phyloP scores from a whole-genome alignment of 2,113 vertebrate genomes.

The Pseudois nayaur region DNA sequence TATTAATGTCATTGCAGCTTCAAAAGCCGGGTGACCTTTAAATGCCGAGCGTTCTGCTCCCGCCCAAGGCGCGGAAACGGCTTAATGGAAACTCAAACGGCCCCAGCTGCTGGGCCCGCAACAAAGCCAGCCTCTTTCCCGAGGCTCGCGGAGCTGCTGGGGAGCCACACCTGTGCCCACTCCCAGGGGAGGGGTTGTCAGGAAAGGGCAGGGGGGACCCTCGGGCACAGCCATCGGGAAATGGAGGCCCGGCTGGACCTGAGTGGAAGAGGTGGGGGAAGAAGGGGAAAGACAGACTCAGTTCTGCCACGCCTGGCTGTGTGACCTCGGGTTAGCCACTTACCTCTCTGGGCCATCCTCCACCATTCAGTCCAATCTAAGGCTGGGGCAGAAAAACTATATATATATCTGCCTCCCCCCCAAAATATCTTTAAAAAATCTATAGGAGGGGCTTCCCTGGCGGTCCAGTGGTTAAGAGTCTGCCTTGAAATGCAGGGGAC shows the following conservation, averaged over 20 bases:
- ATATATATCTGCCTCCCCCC: neutral
- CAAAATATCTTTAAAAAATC: neutral
- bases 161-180: slow-evolving; percentile 41
- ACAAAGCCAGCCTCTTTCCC: slow-evolving; percentile 43
- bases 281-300: neutral
- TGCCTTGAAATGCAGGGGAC: neutral
- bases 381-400: neutral
- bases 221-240: neutral
- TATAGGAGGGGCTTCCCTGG: neutral
- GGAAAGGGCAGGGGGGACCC: neutral
- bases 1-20: slow-evolving; percentile 73
- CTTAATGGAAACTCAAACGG: slow-evolving; percentile 66
- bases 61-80: slow-evolving; percentile 64
- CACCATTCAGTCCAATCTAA: neutral
- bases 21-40: slow-evolving; percentile 75
- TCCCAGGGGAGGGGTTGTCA: neutral
- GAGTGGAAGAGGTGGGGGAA: neutral
- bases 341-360: neutral
- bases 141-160: neutral
- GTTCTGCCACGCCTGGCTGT: neutral
- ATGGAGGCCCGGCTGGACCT: neutral
- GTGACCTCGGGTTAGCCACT: neutral
- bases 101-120: slow-evolving; percentile 40
- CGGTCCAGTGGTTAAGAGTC: neutral
- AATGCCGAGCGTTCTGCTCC: slow-evolving; percentile 63